Evolutionary conservation across 37 sponge, comb jelly and placozoan species (phyloP).

Genomic region (Spongia lamella): DNA sequence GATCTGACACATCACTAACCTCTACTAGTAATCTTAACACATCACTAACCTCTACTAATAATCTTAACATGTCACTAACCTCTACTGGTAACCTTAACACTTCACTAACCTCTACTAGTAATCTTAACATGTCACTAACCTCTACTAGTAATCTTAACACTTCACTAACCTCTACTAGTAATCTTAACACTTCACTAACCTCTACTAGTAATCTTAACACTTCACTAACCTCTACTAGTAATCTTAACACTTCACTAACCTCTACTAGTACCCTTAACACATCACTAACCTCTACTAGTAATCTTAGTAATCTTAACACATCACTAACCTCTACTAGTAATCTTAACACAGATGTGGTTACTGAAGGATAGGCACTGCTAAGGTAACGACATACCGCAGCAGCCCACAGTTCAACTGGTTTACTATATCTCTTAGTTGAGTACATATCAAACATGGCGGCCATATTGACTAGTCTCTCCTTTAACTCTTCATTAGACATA

Average conservation of each 20-base stretch:
- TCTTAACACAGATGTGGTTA: background rate
- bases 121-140: too few species aligned
- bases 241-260: too few species aligned
- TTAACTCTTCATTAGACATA: conserved; percentile 34
- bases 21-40: too few species aligned
- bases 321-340: conserved; percentile 22
- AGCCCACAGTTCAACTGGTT: conserved; percentile 41
- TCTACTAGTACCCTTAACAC: too few species aligned
- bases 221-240: background rate
- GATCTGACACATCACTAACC: too few species aligned
- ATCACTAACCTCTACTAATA: background rate
- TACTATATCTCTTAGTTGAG: conserved; percentile 55
- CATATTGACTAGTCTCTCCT: conserved; percentile 62
- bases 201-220: too few species aligned
- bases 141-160: too few species aligned
- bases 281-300: background rate
- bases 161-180: conserved; percentile 18
- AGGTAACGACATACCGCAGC: conserved; percentile 52
- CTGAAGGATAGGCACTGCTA: conserved; percentile 51
- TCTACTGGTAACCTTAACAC: conserved; percentile 14
- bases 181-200: conserved; percentile 2
- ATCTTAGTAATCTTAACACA: too few species aligned
- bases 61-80: too few species aligned
- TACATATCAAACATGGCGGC: conserved; percentile 69
- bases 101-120: background rate